A percentile compares a stretch with the other conserved stretches of the same genome.
Conservation (phyloP, 1,140 invertebrate species). For the Chlorops oryzae region DNA sequence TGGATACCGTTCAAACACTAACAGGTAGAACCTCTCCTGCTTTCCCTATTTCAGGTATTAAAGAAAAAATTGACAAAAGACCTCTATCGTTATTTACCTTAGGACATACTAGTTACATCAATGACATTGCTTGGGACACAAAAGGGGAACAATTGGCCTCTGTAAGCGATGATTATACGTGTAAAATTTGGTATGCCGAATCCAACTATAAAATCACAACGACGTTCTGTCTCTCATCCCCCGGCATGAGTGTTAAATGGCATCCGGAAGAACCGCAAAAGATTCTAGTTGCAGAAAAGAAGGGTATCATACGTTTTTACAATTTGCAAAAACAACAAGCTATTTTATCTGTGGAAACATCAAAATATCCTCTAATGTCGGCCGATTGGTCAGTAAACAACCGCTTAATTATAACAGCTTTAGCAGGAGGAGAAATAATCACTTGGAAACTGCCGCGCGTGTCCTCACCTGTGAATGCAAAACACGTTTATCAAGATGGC, state of each 20-base stretch:
- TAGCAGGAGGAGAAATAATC: conserved; percentile 58
- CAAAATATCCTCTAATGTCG: conserved; percentile 56
- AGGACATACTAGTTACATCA: conserved; percentile 66
- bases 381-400: conserved; percentile 65
- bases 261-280: conserved; percentile 66
- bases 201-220: conserved; percentile 53
- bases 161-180: conserved; percentile 70
- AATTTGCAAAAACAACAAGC: conserved; percentile 63
- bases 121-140: conserved; percentile 63
- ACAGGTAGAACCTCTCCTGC: conserved; percentile 9
- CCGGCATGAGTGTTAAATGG: conserved; percentile 63
- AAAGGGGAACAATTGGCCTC: conserved; percentile 64
- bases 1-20: conserved; percentile 36
- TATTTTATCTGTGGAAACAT: conserved; percentile 64
- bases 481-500: conserved; percentile 54
- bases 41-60: neutral
- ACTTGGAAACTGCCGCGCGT: conserved; percentile 59
- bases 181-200: conserved; percentile 59
- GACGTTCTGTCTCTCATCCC: conserved; percentile 61
- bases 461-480: conserved; percentile 53
- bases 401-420: conserved; percentile 56
- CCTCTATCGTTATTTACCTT: neutral
- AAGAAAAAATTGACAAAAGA: neutral
- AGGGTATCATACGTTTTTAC: conserved; percentile 65
- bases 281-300: conserved; percentile 69